These are phyloP conservation scores for Glossosoma conforme DNA, from an alignment of 1,140 invertebrate species.

Conservation along the genomic window DNA sequence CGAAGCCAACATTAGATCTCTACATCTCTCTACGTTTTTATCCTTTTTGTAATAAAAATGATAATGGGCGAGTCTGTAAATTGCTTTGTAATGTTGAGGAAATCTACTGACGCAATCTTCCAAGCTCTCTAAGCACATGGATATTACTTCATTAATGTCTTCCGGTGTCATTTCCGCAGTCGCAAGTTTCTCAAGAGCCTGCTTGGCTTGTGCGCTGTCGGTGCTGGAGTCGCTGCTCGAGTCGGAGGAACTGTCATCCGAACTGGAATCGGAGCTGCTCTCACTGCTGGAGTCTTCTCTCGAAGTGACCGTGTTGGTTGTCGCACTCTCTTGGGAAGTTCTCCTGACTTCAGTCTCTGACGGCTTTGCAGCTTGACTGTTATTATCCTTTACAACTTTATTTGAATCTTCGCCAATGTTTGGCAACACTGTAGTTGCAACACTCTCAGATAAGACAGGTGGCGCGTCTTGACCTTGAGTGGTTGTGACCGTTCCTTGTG, in stretches of 20 bases:
- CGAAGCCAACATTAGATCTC: conserved; percentile 65
- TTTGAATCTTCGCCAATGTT: conserved; percentile 1
- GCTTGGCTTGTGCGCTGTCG: conserved; percentile 32
- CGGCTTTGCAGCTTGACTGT: background rate
- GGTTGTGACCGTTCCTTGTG: no score
- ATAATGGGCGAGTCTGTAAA: conserved; percentile 81
- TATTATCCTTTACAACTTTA: conserved; percentile 2
- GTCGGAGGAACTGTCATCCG: conserved; percentile 42
- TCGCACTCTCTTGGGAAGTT: conserved; percentile 20
- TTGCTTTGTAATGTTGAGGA: conserved; percentile 88
- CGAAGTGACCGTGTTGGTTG: conserved; percentile 23
- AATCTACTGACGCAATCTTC: conserved; percentile 81
- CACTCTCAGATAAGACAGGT: no score
- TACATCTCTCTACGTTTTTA: conserved; percentile 63
- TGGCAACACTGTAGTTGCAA: background rate
- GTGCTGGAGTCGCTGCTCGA: conserved; percentile 41
- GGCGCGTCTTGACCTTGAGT: no score
- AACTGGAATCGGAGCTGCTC: conserved; percentile 41
- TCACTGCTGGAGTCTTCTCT: conserved; percentile 19
- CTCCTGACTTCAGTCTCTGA: conserved; percentile 15
- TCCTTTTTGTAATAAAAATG: conserved; percentile 69
- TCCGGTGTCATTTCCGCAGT: conserved; percentile 35
- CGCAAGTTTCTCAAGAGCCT: conserved; percentile 30
- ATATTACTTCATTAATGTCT: conserved; percentile 47
- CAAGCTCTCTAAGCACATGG: conserved; percentile 67